Evolutionary conservation across 2,113 vertebrate genomes (phyloP).

Genomic region (Plecturocebus donacophilus): DNA sequence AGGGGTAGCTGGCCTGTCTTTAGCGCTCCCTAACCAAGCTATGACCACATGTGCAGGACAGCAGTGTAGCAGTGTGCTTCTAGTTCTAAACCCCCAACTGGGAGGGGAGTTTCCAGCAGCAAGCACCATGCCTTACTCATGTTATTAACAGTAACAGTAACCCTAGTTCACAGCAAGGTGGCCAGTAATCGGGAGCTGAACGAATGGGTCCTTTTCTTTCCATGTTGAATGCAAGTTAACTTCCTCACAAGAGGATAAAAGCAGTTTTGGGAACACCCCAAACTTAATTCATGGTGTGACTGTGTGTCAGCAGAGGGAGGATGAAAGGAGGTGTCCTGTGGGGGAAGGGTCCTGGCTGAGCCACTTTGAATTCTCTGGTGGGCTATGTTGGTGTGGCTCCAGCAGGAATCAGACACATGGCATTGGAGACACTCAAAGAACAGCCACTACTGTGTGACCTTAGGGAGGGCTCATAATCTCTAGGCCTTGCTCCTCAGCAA

Average conservation of each 20-base stretch:
- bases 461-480: background rate
- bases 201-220: background rate
- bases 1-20: background rate
- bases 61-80: background rate
- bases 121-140: background rate
- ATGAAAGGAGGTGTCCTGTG: background rate
- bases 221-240: background rate
- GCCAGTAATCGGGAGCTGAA: background rate
- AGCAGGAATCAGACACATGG: background rate
- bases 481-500: background rate
- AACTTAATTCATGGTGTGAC: background rate
- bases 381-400: background rate
- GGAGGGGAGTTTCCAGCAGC: background rate
- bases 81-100: background rate
- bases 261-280: background rate
- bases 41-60: background rate
- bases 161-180: background rate
- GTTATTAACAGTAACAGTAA: background rate
- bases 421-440: background rate
- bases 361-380: background rate
- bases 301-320: background rate
- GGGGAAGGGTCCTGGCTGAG: background rate
- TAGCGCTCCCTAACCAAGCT: background rate
- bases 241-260: background rate
- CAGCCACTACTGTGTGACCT: background rate